A percentile compares a stretch with the other conserved stretches of the same genome.
These are phyloP conservation scores for Tricholaema leucomelas DNA, from an alignment of 2,113 vertebrate genomes.

Conservation along the genomic window DNA sequence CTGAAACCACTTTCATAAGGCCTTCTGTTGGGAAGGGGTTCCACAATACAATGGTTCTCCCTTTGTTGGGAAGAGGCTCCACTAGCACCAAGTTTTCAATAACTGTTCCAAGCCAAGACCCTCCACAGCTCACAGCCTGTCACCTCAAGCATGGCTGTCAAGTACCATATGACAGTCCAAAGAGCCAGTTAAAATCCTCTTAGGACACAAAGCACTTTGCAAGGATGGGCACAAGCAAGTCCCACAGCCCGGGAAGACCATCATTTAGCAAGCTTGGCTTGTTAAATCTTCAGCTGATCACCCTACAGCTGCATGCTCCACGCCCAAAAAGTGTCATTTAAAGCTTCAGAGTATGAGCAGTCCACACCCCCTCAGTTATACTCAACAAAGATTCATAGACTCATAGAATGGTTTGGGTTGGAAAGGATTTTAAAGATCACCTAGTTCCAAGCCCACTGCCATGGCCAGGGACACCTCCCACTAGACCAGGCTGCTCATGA, in stretches of 20 bases:
- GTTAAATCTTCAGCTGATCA: background rate
- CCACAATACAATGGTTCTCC: background rate
- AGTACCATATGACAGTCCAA: background rate
- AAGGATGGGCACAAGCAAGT: background rate
- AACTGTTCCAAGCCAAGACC: background rate
- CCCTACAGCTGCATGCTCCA: background rate
- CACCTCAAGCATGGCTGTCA: background rate
- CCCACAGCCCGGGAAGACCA: background rate
- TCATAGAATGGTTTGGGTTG: no score
- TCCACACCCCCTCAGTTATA: background rate
- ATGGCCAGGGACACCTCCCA: no score
- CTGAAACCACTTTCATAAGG: no score
- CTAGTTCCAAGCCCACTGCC: no score
- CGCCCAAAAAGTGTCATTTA: background rate
- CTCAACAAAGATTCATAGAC: background rate
- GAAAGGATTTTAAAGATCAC: no score
- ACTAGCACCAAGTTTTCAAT: background rate
- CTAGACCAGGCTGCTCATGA: no score
- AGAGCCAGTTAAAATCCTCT: background rate
- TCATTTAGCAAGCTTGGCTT: background rate
- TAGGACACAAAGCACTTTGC: background rate
- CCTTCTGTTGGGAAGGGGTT: no score
- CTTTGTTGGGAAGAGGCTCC: background rate
- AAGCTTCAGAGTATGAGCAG: background rate
- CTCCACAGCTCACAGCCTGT: background rate